Conservation (phyloP, 1,140 invertebrate genomes). For the Aphaenogaster rudis region DNA sequence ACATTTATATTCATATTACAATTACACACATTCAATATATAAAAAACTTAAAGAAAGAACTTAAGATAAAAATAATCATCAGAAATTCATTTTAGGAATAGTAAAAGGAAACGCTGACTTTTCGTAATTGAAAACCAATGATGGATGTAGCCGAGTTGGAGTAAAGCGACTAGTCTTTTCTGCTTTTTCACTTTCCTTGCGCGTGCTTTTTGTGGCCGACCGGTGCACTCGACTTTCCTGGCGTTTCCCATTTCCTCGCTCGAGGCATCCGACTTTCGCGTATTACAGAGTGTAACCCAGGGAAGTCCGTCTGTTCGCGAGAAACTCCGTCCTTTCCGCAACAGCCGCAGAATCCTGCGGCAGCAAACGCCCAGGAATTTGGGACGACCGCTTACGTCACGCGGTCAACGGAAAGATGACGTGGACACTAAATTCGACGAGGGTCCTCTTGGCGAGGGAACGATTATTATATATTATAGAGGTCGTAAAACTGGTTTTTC, state of each 20-base stretch:
- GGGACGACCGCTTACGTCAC: conserved; percentile 61
- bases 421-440: conserved; percentile 59
- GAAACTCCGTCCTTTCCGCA: conserved; percentile 3
- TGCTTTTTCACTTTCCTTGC: conserved; percentile 15
- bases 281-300: conserved; percentile 22
- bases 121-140: conserved; percentile 19
- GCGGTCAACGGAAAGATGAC: conserved; percentile 60
- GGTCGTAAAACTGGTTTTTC: conserved; percentile 32
- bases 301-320: conserved; percentile 50
- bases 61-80: neutral
- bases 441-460: neutral
- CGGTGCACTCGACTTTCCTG: conserved; percentile 34
- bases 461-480: conserved; percentile 15
- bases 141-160: conserved; percentile 2
- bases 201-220: conserved; percentile 21
- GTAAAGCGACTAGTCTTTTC: conserved; percentile 31
- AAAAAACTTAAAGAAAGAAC: neutral
- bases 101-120: neutral
- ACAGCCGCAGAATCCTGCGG: conserved; percentile 8
- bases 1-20: neutral
- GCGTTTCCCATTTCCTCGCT: conserved; percentile 34
- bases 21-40: neutral
- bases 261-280: conserved; percentile 47
- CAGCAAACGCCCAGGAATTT: conserved; percentile 62
- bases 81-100: neutral